Base-by-base conservation (phyloP, 2,888 invertebrate species). In the Prenolepis imparis region DNA sequence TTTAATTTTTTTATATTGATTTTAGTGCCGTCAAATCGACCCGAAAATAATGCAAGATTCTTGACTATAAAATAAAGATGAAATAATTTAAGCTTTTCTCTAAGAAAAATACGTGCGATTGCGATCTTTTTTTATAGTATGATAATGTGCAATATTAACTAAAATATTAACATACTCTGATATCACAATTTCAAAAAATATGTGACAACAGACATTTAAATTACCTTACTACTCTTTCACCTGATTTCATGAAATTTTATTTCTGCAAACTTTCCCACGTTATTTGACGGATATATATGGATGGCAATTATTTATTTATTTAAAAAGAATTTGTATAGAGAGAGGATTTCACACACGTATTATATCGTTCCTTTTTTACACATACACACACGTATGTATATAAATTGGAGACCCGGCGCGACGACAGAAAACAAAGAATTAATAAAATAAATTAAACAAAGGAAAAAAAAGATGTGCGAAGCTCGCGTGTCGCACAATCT, bases 381-480 rank as follows among this genome's bases (percentile, higher is more conserved):
- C 4, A 32, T 0, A 15, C 11, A 6, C n/a, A 21, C 11, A 3
- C n/a, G 1, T 5, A 44, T 0, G 15, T 11, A 12, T 18, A 44
- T 24, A 28, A 67, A 57, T 70, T 18, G n/a, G 21, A 41, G 0
- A 1, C 41, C 6, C 11, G 4, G 8, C 36, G 24, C 18, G 44
- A 48, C 70, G 39, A 63, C 6, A 24, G 12, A 24, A 48, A 70
- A 52, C n/a, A 15, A 39, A 24, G 24, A 12, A 6, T 12, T 72
- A 59, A 44, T 72, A 48, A 59, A 61, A 70, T 59, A 48, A 59
- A 78, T 44, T 78, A 36, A 78, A 68, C 12, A 52, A 74, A 6
- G 41, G 6, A 9, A 24, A 12, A 15, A 36, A 63, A 63, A 52
- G 41, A 66, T 12, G 18, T n/a, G 32, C 9, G 44, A 28, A n/a